Base-by-base conservation (phyloP, 2,797 vertebrate species). In the Lepus townsendii region DNA sequence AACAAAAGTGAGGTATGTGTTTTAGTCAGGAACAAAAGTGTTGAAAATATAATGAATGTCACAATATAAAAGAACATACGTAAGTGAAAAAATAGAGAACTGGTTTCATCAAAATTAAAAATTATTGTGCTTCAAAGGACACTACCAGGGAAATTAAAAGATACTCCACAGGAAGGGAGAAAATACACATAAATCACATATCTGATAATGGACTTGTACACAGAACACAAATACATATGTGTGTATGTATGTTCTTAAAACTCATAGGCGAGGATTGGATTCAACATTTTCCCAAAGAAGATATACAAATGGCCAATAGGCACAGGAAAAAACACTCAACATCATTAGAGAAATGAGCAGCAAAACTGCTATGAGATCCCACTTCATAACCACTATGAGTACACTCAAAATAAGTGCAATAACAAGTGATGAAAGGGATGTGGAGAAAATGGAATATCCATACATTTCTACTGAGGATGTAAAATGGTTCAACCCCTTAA, bases 51-150 rank as follows among this genome's bases (percentile, higher is more conserved):
- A 76, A 57, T 19, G 22, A 42, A n/a, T 42, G 7, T 20, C 76
- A 54, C 4, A 65, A 62, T 27, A 54, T 3, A 69, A 83, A 94
- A 87, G 42, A 87, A 13, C 24, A 57, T n/a, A 83, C 57, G 22
- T 83, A 65, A 71, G 24, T 92, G 52, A 50, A 65, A 86, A 85
- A 65, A 20, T 1, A 86, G 30, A 77, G 35, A 65, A 60, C 7
- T 75, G 14, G 72, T 69, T 75, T 83, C 47, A 76, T 75, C 30
- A 77, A 80, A 93, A 87, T 30, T 69, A n/a, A 54, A 68, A 62
- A 42, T 0, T 7, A 82, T 60, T 62, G 6, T 80, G 27, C 32
- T 79, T 71, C 72, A 17, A 35, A 90, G 0, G 30, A 94, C 7
- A 20, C 27, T 3, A 47, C 13, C 27, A 66, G 79, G n/a, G 69